These are phyloP conservation scores for Promerops cafer DNA, from an alignment of 2,113 vertebrate species.

Conservation along the genomic window DNA sequence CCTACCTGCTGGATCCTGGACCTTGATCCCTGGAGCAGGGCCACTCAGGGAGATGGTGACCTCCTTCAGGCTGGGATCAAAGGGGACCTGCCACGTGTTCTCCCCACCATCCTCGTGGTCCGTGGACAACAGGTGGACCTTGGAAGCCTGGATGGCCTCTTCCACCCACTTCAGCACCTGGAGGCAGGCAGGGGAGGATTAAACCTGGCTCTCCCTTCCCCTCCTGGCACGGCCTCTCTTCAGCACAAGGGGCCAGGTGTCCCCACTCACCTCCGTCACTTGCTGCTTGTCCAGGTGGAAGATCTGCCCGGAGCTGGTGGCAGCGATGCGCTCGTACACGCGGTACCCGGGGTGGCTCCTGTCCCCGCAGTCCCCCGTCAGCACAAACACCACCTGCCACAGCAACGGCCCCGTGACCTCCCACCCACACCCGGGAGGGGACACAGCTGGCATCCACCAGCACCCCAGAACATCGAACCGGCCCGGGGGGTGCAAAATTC, in stretches of 20 bases:
- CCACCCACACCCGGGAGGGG: neutral
- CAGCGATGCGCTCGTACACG: slow-evolving; percentile 88
- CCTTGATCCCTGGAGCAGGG: slow-evolving; percentile 80
- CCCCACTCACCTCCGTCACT: slow-evolving; percentile 84
- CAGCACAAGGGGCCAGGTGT: neutral
- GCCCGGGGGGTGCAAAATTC: neutral
- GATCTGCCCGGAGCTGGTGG: slow-evolving; percentile 90
- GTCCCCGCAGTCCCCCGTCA: slow-evolving; percentile 93
- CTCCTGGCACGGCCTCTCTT: accelerated
- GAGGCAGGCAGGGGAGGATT: neutral
- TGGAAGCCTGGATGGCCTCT: slow-evolving; percentile 86
- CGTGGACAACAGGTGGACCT: slow-evolving; percentile 87
- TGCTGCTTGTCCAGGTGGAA: slow-evolving; percentile 95
- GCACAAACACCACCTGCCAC: slow-evolving; percentile 87
- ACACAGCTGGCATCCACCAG: neutral
- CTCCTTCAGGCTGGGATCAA: slow-evolving; percentile 88
- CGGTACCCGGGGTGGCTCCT: slow-evolving; percentile 89
- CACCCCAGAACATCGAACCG: accelerated
- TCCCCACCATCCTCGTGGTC: slow-evolving; percentile 82
- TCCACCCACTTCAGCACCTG: slow-evolving; percentile 95
- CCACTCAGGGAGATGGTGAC: slow-evolving; percentile 91
- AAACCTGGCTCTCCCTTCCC: accelerated
- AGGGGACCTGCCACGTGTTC: slow-evolving; percentile 80
- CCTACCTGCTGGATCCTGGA: slow-evolving; percentile 83
- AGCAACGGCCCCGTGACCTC: neutral